Evolutionary conservation across 1,140 invertebrate species (phyloP), one percentile per base, ranked within the genome.

Genomic region (Paramacrobiotus metropolitanus): DNA sequence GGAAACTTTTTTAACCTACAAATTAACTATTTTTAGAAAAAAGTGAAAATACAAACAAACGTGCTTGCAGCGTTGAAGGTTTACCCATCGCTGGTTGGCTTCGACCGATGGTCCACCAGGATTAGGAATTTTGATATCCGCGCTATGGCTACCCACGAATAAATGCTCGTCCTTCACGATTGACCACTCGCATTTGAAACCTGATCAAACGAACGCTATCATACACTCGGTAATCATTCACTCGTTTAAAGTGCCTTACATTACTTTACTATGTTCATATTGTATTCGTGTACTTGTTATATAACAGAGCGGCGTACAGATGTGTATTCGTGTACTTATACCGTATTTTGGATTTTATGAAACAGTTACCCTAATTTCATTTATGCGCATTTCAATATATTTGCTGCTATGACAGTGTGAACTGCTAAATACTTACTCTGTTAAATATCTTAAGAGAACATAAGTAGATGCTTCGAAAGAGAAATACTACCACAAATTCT

Each of bases 131-230:
- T 55, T 55, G 48, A 55, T 55, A 24, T 55, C 48, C 15, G 48
- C 48, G 1, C 91, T 91, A 74, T 95, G 83, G 40, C 92, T 91
- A 1, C 94, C 94, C 30, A 98, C 81, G 72, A 87, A 92, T 0
- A 99, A 70, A 18, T 82, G 75, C 61, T 86, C 79, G 73, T 92
- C 81, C 74, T 93, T 93, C 0, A 97, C 83, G 1, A 91, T 84
- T 18, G 89, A 88, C 94, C 94, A 99, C 75, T 99, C 94, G 61
- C 85, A 82, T 72, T 97, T 97, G 69, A 95, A 95, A 29, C 88
- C 84, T 83, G 63, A 21, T 70, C 72, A 66, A 40, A 59, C 61
- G 64, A 15, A n/a, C n/a, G n/a, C n/a, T n/a, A n/a, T n/a, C n/a
- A n/a, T n/a, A n/a, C n/a, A n/a, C n/a, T n/a, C n/a, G n/a, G n/a